Conservation (phyloP, 2,113 vertebrate species). For the Emydocephalus ijimae region DNA sequence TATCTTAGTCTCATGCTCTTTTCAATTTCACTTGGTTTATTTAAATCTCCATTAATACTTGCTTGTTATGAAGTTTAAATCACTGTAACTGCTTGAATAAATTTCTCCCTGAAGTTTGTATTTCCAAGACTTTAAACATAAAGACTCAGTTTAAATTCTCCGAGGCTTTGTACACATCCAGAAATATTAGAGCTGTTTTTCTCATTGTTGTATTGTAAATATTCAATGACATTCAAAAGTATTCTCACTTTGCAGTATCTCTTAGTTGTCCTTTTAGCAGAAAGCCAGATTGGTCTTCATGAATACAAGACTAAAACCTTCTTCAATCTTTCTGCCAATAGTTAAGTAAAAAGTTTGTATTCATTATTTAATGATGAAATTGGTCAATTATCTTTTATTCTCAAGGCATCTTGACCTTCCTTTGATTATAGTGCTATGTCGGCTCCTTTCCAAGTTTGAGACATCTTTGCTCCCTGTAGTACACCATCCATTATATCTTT, state of each 20-base stretch:
- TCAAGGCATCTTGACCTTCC: neutral
- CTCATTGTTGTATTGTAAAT: neutral
- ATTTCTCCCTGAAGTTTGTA: neutral
- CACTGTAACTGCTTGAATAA: neutral
- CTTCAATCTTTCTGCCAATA: neutral
- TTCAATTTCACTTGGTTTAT: neutral
- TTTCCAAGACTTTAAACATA: neutral
- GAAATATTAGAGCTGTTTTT: neutral
- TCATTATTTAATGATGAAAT: neutral
- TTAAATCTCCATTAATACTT: neutral
- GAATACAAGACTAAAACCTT: neutral
- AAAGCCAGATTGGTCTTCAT: neutral
- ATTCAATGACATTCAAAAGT: neutral
- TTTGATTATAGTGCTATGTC: neutral
- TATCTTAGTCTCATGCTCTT: neutral
- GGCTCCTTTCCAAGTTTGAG: neutral
- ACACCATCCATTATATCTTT: neutral
- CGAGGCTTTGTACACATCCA: neutral
- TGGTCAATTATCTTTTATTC: neutral
- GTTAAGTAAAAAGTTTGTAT: neutral
- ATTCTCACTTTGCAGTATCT: neutral
- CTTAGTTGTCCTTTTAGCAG: neutral
- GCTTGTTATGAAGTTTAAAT: neutral
- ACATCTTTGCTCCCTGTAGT: neutral
- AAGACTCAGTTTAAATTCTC: neutral